Conservation (phyloP, 2,113 vertebrate species). For the Etia nguti region DNA sequence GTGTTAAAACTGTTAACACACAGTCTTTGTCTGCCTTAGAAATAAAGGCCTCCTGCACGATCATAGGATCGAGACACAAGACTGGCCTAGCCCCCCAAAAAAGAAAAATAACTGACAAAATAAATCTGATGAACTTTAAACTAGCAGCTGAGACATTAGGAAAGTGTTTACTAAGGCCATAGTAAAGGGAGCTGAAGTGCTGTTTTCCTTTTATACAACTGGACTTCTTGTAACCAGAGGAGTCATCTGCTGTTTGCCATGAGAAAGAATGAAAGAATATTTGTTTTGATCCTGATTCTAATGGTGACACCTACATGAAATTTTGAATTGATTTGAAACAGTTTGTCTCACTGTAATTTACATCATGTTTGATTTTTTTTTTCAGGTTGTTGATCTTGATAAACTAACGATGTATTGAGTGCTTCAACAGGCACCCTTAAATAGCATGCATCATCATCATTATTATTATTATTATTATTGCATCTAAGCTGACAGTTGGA, state of each 20-base stretch:
- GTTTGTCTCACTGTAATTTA: neutral
- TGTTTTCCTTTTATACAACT: neutral
- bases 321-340: accelerated
- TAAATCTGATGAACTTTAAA: neutral
- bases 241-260: neutral
- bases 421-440: neutral
- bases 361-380: neutral
- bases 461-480: neutral
- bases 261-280: neutral
- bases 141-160: neutral
- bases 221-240: neutral
- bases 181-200: neutral
- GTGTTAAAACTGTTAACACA: neutral
- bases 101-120: neutral
- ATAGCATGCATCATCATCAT: neutral
- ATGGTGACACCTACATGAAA: neutral
- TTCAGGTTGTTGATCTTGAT: neutral
- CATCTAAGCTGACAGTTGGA: neutral
- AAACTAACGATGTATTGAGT: neutral
- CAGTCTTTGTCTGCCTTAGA: neutral
- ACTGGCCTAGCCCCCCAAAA: neutral
- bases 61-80: neutral
- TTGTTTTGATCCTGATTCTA: neutral
- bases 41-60: neutral
- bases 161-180: neutral